Evolutionary conservation across 1,140 invertebrate species (phyloP), one percentile per base, ranked within the genome.

Genomic region (Drosophila suzukii): DNA sequence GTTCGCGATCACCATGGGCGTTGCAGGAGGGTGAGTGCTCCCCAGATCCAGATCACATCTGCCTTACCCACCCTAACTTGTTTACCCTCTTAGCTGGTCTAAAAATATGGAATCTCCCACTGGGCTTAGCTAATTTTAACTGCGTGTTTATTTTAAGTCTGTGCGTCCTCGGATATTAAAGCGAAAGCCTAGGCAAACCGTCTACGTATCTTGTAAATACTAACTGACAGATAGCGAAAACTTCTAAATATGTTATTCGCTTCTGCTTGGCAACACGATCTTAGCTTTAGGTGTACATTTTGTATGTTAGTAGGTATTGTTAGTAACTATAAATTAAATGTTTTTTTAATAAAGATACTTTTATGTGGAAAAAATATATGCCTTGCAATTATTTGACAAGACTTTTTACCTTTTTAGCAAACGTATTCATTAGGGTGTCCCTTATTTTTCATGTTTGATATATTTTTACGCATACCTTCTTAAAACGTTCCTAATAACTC

Each of bases 1-100:
- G 78, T 76, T 7, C 43, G 54, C 15, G 88, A 91, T 66, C 88
- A 91, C 53, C 78, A 75, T n/a, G 71, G 79, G 6, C 88, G 88
- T 8, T 91, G 88, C 24, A 73, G 88, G 5, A 50, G 78, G 36
- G 88, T 91, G 39, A 82, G 83, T 81, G 38, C 11, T n/a, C n/a
- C 11, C 4, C 3, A 12, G 0, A 15, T 13, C 27, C 6, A 4
- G 6, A 24, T 34, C 13, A 10, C 13, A 32, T 17, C 12, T 12
- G 0, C 5, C 27, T 36, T 32, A n/a, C 44, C 24, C 41, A 10
- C 20, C 8, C 11, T 41, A 32, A 49, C 13, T 20, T 44, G 49
- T 51, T 51, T 51, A 51, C 11, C 44, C 34, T 34, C 41, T 15
- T 49, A 79, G 81, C 34, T 83, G 66, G 73, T 82, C 34, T 78